Evolutionary conservation across 2,888 invertebrate species (phyloP).

Genomic region (Euspilapteryx auroguttella): DNA sequence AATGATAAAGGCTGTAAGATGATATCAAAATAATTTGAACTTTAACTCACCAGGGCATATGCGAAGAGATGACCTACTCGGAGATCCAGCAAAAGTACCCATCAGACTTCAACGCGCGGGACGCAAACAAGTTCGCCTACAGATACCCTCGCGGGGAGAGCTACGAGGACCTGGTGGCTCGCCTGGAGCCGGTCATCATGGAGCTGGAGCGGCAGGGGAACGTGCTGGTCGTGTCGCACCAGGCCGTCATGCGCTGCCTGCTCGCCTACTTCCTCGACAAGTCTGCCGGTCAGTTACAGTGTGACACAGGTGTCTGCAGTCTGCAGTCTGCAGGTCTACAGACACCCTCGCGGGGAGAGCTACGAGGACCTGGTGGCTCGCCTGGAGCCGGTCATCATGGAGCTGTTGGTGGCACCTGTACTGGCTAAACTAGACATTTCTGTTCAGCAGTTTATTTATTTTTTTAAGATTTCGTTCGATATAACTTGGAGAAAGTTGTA

Average conservation of each 20-base stretch:
- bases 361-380: conserved; percentile 98
- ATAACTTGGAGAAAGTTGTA: too few relatives aligned
- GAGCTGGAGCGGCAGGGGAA: conserved; percentile 96
- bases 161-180: conserved; percentile 96
- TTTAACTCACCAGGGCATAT: conserved; percentile 96
- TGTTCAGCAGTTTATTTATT: neutral
- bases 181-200: conserved; percentile 98
- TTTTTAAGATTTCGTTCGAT: neutral
- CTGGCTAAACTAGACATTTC: neutral
- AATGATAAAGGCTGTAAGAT: too few relatives aligned
- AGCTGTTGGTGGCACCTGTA: conserved; percentile 49
- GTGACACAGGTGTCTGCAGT: neutral
- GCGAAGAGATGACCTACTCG: conserved; percentile 99
- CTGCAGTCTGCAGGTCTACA: conserved; percentile 46
- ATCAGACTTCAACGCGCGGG: conserved; percentile 92
- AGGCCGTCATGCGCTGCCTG: conserved; percentile 93
- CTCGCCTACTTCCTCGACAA: conserved; percentile 98
- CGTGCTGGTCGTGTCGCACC: conserved; percentile 95
- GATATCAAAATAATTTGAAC: too few relatives aligned
- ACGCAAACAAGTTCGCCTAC: conserved; percentile 96
- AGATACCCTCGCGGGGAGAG: conserved; percentile 90
- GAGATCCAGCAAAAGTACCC: conserved; percentile 94
- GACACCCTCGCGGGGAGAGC: conserved; percentile 89
- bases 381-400: conserved; percentile 98
- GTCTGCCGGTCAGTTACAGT: conserved; percentile 69